Evolutionary conservation across 2,888 invertebrate genomes (phyloP).

Genomic region (Crepidodera aurea): DNA sequence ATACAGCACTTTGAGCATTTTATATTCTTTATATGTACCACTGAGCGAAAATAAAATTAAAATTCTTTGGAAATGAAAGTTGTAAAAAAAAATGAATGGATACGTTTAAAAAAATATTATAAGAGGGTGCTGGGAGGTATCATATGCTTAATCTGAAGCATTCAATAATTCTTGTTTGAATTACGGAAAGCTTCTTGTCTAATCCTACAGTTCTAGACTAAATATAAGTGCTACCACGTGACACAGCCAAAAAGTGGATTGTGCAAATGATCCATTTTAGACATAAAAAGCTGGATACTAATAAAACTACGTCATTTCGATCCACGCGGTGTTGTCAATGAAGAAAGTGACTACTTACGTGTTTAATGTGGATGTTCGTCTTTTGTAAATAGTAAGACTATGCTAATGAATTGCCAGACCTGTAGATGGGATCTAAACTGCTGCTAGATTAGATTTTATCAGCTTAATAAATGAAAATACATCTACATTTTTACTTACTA

Average conservation of each 20-base stretch:
- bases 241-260: slow-evolving; percentile 28
- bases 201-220: slow-evolving; percentile 17
- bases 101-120: background rate
- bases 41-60: background rate
- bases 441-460: too few relatives aligned
- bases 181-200: slow-evolving; percentile 26
- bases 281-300: too few relatives aligned
- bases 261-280: slow-evolving; percentile 28
- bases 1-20: slow-evolving; percentile 4
- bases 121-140: slow-evolving; percentile 1
- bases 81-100: background rate
- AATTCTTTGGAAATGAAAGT: background rate
- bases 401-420: too few relatives aligned
- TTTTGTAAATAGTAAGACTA: too few relatives aligned
- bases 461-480: too few relatives aligned
- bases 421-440: too few relatives aligned
- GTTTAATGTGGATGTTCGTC: too few relatives aligned
- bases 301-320: too few relatives aligned
- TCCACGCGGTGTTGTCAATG: too few relatives aligned
- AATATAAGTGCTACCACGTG: slow-evolving; percentile 24
- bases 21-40: background rate
- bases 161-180: slow-evolving; percentile 21
- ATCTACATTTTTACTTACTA: too few relatives aligned
- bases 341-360: too few relatives aligned
- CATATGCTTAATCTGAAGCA: slow-evolving; percentile 31